Base-by-base conservation (phyloP, 37 sponge, comb jelly and placozoan species). In the Halichondria panicea region DNA sequence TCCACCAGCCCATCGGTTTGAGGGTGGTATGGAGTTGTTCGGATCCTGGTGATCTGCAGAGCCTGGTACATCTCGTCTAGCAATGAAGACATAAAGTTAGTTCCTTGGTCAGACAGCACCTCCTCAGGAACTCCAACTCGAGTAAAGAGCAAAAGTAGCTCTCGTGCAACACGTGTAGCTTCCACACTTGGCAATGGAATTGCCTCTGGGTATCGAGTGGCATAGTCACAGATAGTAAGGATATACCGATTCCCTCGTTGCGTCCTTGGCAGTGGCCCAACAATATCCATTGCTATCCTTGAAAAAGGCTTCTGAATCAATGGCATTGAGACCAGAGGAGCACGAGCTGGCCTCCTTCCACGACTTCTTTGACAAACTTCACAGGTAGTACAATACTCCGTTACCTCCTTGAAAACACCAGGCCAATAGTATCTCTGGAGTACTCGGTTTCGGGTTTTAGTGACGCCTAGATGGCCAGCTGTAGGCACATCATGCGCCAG, bases 1-100 rank as follows among this genome's bases (percentile, higher is more conserved):
- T 80, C 72, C 21, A 80, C 81, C 48, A 80, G 58, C 24, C 81
- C 81, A 28, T 80, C 70, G 27, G 69, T 78, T 67, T 78, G 79
- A 21, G 70, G 79, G 34, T 78, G 79, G 55, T 78, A 78, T n/a
- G 81, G 81, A 32, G 66, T 34, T 30, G 72, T 80, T 60, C 56
- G 43, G 34, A 73, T 72, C 4, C 55, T 74, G 24, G 72, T 46
- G 41, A 81, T 43, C 21, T 43, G 50, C 40, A 81, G 52, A 21
- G 73, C 22, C 54, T 44, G 41, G 63, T 80, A 80, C 18, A 80
- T 34, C 37, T 80, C 81, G 18, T 4, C n/a, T 61, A 80, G 30
- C 48, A 72, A 56, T 36, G 48, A 37, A 52, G 46, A 58, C 15
- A 63, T 80, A 24, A 80, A 71, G 43, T 80, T 62, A 28, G 57